These are phyloP conservation scores for Dicyrtomina minuta DNA, from an alignment of 2,888 invertebrate species.

Conservation along the genomic window DNA sequence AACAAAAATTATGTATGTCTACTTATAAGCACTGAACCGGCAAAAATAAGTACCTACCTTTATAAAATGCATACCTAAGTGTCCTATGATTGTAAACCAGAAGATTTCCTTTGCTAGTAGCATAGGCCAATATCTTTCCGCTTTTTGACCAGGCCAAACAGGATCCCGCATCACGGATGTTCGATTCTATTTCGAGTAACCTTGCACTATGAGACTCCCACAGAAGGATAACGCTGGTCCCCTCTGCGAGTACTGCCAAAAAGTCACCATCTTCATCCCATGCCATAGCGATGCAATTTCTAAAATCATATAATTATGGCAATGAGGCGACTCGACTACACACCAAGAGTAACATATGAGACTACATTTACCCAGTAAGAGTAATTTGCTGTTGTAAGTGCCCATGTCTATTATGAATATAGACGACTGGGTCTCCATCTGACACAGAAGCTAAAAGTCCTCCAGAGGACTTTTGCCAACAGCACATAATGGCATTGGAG, in stretches of 20 bases:
- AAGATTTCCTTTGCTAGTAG: constrained; percentile 91
- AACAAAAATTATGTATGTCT: too few species aligned
- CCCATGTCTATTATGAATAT: constrained; percentile 87
- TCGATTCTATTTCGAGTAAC: constrained; percentile 68
- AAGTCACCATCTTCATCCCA: constrained; percentile 97
- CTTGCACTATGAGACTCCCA: constrained; percentile 90
- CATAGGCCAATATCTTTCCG: constrained; percentile 82
- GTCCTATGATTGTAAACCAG: constrained; percentile 92
- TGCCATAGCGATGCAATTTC: constrained; percentile 81
- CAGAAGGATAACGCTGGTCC: constrained; percentile 67
- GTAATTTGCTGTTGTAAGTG: constrained; percentile 80
- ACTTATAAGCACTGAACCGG: background rate
- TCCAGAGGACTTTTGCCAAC: constrained; percentile 88
- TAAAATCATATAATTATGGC: constrained; percentile 56
- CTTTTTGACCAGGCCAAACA: constrained; percentile 90
- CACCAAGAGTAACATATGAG: background rate
- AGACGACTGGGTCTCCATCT: constrained; percentile 75
- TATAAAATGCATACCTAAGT: constrained; percentile 68
- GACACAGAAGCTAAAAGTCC: constrained; percentile 87
- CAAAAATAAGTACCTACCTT: constrained; percentile 2
- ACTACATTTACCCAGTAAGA: constrained; percentile 69
- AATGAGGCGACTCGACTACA: background rate
- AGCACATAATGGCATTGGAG: constrained; percentile 35
- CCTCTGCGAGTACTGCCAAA: constrained; percentile 83
- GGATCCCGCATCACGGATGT: constrained; percentile 80